phyloP scores from a whole-genome alignment of 1,140 invertebrate species.

The Reticulitermes speratus region DNA sequence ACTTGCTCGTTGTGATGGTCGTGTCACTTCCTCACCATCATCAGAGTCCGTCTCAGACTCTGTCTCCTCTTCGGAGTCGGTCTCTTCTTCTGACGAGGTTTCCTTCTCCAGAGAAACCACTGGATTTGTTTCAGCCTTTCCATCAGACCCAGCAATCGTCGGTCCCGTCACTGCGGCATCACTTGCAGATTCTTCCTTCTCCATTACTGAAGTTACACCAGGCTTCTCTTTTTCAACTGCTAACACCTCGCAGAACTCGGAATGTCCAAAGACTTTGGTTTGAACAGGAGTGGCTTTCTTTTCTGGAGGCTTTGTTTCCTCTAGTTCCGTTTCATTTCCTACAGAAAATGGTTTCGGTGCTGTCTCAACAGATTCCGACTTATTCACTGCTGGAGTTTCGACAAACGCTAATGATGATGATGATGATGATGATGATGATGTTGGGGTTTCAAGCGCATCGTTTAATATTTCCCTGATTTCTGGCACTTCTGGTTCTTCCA shows the following conservation, averaged over 20 bases:
- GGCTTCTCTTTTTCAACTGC: not conserved
- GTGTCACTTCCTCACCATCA: constrained; percentile 30
- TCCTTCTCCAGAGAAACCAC: not conserved
- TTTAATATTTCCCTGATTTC: not conserved
- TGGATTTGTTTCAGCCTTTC: not conserved
- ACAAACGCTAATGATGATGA: not conserved
- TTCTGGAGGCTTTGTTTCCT: not conserved
- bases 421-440: not conserved
- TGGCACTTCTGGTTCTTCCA: not conserved
- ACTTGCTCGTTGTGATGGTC: not conserved
- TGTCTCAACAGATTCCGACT: not conserved
- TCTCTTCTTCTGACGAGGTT: constrained; percentile 31
- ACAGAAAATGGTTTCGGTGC: not conserved
- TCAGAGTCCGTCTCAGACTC: constrained; percentile 21
- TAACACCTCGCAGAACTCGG: not conserved
- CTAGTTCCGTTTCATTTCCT: not conserved
- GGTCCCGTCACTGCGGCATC: not conserved
- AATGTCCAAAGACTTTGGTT: not conserved
- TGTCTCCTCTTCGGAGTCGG: constrained; percentile 31
- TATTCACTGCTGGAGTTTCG: not conserved
- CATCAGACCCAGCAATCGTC: not conserved
- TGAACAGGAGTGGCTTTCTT: not conserved
- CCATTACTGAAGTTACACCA: not conserved
- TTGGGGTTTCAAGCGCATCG: too few species aligned
- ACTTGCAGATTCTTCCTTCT: not conserved